These are phyloP conservation scores for Tenodera sinensis DNA, from an alignment of 2,888 invertebrate genomes.

Conservation along the genomic window DNA sequence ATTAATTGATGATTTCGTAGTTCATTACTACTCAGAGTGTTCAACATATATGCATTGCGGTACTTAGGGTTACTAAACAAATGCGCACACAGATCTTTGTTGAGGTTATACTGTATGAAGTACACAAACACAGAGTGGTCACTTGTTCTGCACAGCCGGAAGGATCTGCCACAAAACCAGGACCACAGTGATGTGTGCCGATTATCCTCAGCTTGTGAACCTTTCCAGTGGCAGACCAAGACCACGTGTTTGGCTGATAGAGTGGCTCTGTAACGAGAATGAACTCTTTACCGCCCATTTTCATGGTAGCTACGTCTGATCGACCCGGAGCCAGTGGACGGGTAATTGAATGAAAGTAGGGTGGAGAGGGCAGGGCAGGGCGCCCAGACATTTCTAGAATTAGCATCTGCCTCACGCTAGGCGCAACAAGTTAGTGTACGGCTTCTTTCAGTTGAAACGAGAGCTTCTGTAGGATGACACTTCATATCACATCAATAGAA, in stretches of 20 bases:
- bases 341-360: neutral
- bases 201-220: neutral
- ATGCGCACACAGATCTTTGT: no score
- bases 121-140: no score
- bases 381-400: neutral
- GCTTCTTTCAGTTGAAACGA: neutral
- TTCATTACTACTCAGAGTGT: no score
- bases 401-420: neutral
- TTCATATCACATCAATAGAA: no score
- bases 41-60: no score
- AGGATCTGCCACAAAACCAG: neutral
- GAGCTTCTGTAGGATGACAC: no score
- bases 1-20: no score
- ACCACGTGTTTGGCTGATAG: neutral
- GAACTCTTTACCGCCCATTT: neutral
- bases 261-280: neutral
- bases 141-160: no score
- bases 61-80: no score
- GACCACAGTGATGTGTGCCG: neutral
- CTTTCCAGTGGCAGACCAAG: neutral
- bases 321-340: neutral
- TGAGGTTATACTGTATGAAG: no score
- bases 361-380: neutral
- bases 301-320: neutral
- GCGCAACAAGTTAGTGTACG: neutral